These are phyloP conservation scores for Piliocolobus tephrosceles DNA, from an alignment of 2,113 vertebrate genomes.

Conservation along the genomic window DNA sequence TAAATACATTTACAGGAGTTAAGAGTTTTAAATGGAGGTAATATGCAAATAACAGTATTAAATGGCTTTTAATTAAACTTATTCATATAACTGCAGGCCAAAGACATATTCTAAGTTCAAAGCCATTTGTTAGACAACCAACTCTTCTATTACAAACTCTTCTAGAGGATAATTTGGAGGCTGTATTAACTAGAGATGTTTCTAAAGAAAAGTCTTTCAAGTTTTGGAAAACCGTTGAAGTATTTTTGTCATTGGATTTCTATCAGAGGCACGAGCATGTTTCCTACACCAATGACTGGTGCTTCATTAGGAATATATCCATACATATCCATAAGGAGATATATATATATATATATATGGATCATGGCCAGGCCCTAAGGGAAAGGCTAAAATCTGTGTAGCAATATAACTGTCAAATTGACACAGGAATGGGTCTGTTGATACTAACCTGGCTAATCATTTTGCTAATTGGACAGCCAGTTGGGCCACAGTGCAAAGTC, in stretches of 20 bases:
- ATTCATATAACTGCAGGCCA: neutral
- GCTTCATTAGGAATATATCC: neutral
- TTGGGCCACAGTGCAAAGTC: slow-evolving; percentile 75
- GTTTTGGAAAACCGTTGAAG: neutral
- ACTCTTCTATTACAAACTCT: neutral
- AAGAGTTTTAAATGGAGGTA: neutral
- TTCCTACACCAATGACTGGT: neutral
- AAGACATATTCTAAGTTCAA: neutral
- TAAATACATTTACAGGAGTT: neutral
- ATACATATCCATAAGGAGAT: neutral
- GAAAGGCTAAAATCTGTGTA: slow-evolving; percentile 69
- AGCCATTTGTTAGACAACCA: neutral
- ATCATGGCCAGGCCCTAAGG: slow-evolving; percentile 53
- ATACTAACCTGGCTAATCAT: slow-evolving; percentile 88
- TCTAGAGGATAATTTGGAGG: neutral
- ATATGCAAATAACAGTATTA: neutral
- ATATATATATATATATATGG: neutral
- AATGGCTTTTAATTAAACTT: neutral
- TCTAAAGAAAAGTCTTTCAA: neutral
- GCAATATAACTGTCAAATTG: slow-evolving; percentile 83
- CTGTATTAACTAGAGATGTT: neutral
- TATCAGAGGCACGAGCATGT: too few species aligned
- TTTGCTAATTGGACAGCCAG: slow-evolving; percentile 85
- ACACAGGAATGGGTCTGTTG: slow-evolving; percentile 83
- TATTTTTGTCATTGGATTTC: neutral